phyloP scores from a whole-genome alignment of 2,113 vertebrate species.

The Casuarius casuarius region DNA sequence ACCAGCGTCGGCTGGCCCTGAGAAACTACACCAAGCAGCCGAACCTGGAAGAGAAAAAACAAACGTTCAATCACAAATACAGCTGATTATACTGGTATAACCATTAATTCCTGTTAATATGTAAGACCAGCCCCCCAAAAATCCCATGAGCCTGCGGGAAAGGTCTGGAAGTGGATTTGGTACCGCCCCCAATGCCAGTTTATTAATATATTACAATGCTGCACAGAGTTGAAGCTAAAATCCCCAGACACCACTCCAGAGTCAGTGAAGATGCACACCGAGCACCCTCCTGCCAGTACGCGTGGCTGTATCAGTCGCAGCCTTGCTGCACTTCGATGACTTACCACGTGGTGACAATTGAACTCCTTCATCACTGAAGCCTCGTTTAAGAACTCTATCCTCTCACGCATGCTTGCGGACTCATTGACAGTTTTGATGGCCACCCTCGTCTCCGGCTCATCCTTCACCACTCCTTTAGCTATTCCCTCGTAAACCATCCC shows the following conservation, averaged over 20 bases:
- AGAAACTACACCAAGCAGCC: constrained; percentile 95
- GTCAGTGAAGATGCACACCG: rapidly evolving
- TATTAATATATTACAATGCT: neutral
- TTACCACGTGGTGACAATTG: constrained; percentile 99
- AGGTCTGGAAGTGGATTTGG: neutral
- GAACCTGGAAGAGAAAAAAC: constrained; percentile 81
- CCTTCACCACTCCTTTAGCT: constrained; percentile 95
- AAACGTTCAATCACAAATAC: neutral
- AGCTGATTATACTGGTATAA: neutral
- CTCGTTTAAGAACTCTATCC: constrained; percentile 98
- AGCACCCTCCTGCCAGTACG: neutral
- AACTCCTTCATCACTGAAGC: constrained; percentile 99
- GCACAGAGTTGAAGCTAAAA: neutral
- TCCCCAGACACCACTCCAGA: neutral
- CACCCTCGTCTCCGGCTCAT: constrained; percentile 92
- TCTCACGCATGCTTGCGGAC: constrained; percentile 94
- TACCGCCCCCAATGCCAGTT: neutral
- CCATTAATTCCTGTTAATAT: neutral
- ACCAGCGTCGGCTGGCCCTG: constrained; percentile 98
- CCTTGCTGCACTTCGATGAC: neutral
- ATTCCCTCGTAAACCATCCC: constrained; percentile 99
- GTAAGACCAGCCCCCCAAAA: neutral
- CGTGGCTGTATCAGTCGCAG: neutral
- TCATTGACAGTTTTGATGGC: constrained; percentile 99
- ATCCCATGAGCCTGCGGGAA: neutral